phyloP scores from a whole-genome alignment of 2,113 vertebrate genomes.

The Erpornis zantholeuca region DNA sequence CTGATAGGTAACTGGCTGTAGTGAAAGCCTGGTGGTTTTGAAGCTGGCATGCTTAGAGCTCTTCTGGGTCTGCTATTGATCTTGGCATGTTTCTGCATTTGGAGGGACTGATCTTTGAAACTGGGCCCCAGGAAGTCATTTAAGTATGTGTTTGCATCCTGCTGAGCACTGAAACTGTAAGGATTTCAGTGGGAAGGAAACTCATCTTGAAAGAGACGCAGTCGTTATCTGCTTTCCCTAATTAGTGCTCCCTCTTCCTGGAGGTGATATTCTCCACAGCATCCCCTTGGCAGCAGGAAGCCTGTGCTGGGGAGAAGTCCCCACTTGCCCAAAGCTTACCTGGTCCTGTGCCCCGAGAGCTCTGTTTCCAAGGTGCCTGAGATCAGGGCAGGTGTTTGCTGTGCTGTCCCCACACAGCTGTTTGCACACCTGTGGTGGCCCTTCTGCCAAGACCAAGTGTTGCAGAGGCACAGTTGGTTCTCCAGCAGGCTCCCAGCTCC shows the following conservation, averaged over 20 bases:
- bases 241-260: neutral
- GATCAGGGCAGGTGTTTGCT: neutral
- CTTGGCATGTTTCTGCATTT: neutral
- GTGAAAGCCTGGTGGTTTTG: neutral
- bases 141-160: constrained; percentile 30
- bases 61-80: neutral
- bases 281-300: neutral
- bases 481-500: neutral
- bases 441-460: rapidly evolving
- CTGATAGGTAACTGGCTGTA: neutral
- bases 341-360: neutral
- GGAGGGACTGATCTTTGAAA: constrained; percentile 20
- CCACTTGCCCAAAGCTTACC: neutral
- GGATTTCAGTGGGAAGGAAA: constrained; percentile 16
- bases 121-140: constrained; percentile 13
- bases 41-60: neutral
- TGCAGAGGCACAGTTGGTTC: neutral
- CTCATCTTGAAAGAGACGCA: neutral
- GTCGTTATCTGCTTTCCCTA: neutral
- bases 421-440: neutral
- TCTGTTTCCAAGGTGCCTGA: neutral
- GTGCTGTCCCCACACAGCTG: neutral
- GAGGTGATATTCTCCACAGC: neutral
- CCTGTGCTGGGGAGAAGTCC: neutral
- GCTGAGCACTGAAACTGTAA: neutral